Evolutionary conservation across 2,888 invertebrate species (phyloP), one percentile per base, ranked within the genome.

Genomic region (Eulithis prunata): DNA sequence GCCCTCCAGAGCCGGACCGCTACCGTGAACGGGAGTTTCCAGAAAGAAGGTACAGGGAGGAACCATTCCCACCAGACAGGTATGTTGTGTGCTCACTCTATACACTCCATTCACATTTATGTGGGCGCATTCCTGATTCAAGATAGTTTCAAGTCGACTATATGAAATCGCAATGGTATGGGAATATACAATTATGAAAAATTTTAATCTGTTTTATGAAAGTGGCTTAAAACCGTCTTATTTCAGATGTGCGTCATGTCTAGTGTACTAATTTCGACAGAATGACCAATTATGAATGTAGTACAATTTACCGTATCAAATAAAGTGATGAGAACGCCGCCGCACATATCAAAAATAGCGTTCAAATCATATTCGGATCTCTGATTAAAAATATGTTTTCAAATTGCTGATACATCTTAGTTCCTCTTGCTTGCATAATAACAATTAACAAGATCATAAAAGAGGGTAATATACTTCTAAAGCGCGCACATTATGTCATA

Each of bases 1-100:
- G 79, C 43, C 87, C 85, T 47, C 86, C 86, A 2, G 90, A 89
- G 53, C 77, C 79, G 4, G 86, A 88, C 28, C 86, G 87, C 56
- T 89, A 79, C 78, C 85, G 83, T 21, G 68, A 68, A 43, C 78
- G 79, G 3, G 89, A 89, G 68, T 88, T 78, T 71, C 81, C 79
- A 7, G 91, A 88, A 52, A 86, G 85, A 81, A 87, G 84, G 63
- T 90, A 79, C 74, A 84, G 81, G 36, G 89, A 90, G 74, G 89
- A 91, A 12, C 76, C 72, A 62, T 86, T 78, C 66, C 72, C 84
- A 32, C 64, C 82, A n/a, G 90, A 90, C 62, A 87, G 90, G 91
- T 91, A 84, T 67, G 78, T 80, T 57, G 8, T 21, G 45, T 28
- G n/a, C 32, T 51, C 11, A 5, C 13, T 43, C 21, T 47, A 38